Base-by-base conservation (phyloP, 2,113 vertebrate species). In the Progne subis region DNA sequence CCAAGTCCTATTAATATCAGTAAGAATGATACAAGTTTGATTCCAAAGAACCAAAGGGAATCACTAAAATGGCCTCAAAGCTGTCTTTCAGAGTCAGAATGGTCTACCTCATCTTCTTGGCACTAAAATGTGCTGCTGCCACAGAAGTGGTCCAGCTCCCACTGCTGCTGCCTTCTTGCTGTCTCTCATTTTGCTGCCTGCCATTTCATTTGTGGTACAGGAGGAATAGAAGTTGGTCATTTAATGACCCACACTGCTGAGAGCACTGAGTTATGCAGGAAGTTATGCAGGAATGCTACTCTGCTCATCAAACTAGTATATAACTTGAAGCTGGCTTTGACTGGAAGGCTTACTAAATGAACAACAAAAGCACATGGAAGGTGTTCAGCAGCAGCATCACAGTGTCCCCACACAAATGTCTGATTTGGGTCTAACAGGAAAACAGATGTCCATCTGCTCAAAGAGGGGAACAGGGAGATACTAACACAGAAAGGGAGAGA, bases 271-370 rank as follows among this genome's bases (percentile, higher is more conserved):
- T 57, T 56, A 63, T 7, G 34, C 23, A 86, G 16, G 43, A 95
- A 88, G 46, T 64, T 70, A 65, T 8, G 37, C 25, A 90, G 18
- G 32, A 96, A 90, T 29, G 44, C 18, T 67, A 34, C 57, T 67
- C 29, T 88, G 70, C 70, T 64, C 41, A 67, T 60, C 52, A 31
- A 12, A 44, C 18, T 72, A 53, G 20, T 68, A 53, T 15, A 72
- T 17, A 95, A 96, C 25, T 28, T 69, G 52, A 39, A 19, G 88
- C n/a, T 57, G 77, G 88, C 44, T 86, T 82, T 92, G 61, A 82
- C 92, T 89, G 65, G 64, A 68, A 90, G 41, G 80, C 69, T 97
- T 93, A 80, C 41, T 88, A 41, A 91, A 94, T 56, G 78, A 92
- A 90, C 9, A 39, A 31, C 39, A 72, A 53, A 71, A 82, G 28